Evolutionary conservation across 2,113 vertebrate genomes (phyloP), one percentile per base, ranked within the genome.

Genomic region (Rhegmatorhina hoffmannsi): DNA sequence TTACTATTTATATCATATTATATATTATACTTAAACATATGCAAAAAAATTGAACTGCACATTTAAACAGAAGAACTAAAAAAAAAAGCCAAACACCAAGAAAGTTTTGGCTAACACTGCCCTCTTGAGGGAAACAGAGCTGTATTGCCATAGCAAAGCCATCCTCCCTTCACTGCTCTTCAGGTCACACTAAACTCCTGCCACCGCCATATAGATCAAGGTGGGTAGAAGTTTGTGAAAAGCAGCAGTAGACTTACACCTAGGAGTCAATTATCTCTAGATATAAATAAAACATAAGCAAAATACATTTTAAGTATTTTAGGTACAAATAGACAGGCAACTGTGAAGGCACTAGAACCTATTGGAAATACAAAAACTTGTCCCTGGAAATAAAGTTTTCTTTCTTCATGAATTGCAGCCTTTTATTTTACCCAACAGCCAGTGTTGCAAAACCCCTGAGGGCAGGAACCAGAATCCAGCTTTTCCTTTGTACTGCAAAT

Each of bases 91-190:
- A 19, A 29, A 31, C 10, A 16, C 50, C 5, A 19, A 53, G 15
- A 80, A 56, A 50, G 18, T 52, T 82, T 59, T 85, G 67, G 73
- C 44, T 53, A 60, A 73, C 24, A 69, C 59, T 89, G 93, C 91
- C 93, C 80, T 95, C 94, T 86, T 89, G 87, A 95, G 87, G 86
- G 50, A 92, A 84, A 80, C 11, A 3, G 31, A 84, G 73, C 49
- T 80, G 16, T 8, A 34, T 7, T 4, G 0, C 67, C 44, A 86
- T n/a, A 19, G 59, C 55, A 78, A 81, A 94, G 20, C 19, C 56
- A 17, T 52, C 25, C 19, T 73, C 53, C 59, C 67, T 46, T 36
- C 16, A 3, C 25, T 34, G 47, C 40, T 62, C 20, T 26, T 89
- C 70, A 33, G 19, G 26, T 38, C 70, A 38, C 52, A 44, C 26